Conservation (phyloP, 2,797 vertebrate genomes). For the Hydrophis major region DNA sequence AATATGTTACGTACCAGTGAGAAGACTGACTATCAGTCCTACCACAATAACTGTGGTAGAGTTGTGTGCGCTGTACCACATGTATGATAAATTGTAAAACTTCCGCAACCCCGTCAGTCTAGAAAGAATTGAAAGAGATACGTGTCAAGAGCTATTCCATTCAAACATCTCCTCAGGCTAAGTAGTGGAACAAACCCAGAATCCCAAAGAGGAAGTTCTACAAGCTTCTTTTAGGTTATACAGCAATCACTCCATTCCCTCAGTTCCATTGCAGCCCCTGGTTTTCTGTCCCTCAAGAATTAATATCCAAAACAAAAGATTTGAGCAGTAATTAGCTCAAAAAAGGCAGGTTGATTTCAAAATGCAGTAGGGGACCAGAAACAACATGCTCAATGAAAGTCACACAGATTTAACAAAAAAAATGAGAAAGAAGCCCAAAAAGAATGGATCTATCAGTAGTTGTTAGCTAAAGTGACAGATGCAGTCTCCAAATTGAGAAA, state of each 20-base stretch:
- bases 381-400: background rate
- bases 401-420: background rate
- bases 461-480: background rate
- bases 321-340: background rate
- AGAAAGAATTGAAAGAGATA: background rate
- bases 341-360: background rate
- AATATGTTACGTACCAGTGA: constrained; percentile 78
- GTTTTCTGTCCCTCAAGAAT: background rate
- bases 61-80: constrained; percentile 98
- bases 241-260: background rate
- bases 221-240: background rate
- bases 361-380: background rate
- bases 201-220: background rate
- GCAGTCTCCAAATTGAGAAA: background rate
- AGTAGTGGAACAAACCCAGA: background rate
- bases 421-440: background rate
- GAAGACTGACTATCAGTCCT: constrained; percentile 87
- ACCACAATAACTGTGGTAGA: constrained; percentile 89
- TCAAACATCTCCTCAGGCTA: too few species aligned
- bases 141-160: background rate
- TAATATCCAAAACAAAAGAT: background rate
- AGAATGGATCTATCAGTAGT: background rate
- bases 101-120: constrained; percentile 81
- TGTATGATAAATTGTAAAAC: constrained; percentile 89
- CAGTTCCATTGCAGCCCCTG: background rate